Base-by-base conservation (phyloP, 2,888 invertebrate genomes). In the Coecobrya sp. region DNA sequence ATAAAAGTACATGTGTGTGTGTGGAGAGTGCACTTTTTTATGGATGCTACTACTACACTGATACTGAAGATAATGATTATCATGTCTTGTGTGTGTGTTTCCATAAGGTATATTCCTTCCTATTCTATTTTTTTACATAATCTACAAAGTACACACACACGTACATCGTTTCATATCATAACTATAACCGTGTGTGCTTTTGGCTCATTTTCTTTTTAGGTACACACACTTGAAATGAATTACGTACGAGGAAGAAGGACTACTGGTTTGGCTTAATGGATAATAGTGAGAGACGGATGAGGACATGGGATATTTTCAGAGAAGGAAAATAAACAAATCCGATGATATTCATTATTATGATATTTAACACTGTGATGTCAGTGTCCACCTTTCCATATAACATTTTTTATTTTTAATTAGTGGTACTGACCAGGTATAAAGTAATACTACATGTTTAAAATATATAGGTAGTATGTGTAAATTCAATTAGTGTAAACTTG, bases 11-110 rank as follows among this genome's bases (percentile, higher is more conserved):
- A 59, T 7, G 7, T 27, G 25, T 65, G 27, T 27, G 30, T 36
- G n/a, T n/a, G n/a, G n/a, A n/a, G n/a, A n/a, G n/a, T n/a, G 36
- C 68, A 68, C 36, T 68, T 68, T n/a, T 68, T 30, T 30, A 68
- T 27, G 25, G 27, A 65, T 19, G 22, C 59, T 65, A 65, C 65
- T 27, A 11, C 25, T 27, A 27, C 27, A 19, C 1, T 19, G 59
- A 59, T 59, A 19, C 1, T 19, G 59, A 59, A 19, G 59, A 59
- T n/a, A 19, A 22, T 59, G 59, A 19, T n/a, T 59, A 13, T 36
- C 36, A 36, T 59, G 59, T 59, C 59, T 59, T n/a, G 22, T 59
- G 59, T 59, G 22, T 59, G n/a, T 52, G 52, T 52, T n/a, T n/a
- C 59, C 59, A 59, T 19, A 59, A 22, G 59, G 59, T 59, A 59